Percentiles rank a stretch among this genome's conserved stretches.
Evolutionary conservation across 2,113 vertebrate genomes (phyloP).

Genomic region (Carassius carassius): DNA sequence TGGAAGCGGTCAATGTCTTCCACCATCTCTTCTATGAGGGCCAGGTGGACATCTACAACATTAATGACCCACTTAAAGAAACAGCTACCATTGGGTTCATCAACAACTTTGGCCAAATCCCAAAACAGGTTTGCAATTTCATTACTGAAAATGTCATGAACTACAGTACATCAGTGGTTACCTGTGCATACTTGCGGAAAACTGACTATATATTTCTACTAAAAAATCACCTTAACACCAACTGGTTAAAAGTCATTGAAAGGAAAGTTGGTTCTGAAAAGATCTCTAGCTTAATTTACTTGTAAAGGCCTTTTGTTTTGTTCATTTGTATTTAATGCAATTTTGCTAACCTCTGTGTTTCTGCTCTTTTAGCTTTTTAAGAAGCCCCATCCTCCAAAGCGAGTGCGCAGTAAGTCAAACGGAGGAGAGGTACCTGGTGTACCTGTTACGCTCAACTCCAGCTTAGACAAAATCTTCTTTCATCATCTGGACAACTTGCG

Average conservation of each 20-base stretch:
- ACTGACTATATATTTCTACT: neutral
- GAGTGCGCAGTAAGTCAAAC: conserved; percentile 86
- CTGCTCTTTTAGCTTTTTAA: conserved; percentile 86
- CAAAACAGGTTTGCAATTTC: conserved; percentile 85
- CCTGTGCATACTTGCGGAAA: neutral
- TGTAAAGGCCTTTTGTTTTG: neutral
- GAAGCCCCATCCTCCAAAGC: conserved; percentile 97
- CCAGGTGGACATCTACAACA: conserved; percentile 99
- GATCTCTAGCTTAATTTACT: neutral
- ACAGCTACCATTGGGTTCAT: conserved; percentile 99
- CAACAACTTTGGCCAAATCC: conserved; percentile 99
- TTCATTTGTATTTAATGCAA: neutral
- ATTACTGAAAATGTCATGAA: neutral
- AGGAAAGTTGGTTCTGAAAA: neutral
- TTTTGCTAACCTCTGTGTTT: conserved; percentile 17
- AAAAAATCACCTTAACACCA: neutral
- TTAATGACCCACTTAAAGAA: conserved; percentile 97
- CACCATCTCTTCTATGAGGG: conserved; percentile 99
- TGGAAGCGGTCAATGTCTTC: conserved; percentile 97
- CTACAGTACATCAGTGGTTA: neutral
- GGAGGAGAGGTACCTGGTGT: conserved; percentile 83
- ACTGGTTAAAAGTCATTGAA: neutral
- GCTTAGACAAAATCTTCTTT: conserved; percentile 95
- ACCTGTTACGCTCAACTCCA: conserved; percentile 78
- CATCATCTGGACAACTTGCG: conserved; percentile 96